phyloP scores from a whole-genome alignment of 64 coral and sea anemone species.

The Porites lutea region DNA sequence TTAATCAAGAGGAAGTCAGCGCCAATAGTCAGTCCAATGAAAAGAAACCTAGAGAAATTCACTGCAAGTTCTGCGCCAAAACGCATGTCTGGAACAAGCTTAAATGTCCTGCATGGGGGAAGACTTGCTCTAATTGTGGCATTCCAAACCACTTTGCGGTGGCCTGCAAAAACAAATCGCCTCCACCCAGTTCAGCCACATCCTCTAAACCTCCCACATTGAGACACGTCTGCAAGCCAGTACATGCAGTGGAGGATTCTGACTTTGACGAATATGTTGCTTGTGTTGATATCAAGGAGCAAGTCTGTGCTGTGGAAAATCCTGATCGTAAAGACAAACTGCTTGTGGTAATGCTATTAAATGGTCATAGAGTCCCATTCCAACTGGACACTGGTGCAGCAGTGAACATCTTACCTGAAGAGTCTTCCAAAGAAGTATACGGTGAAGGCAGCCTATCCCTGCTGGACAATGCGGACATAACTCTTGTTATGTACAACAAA shows the following conservation, averaged over 20 bases:
- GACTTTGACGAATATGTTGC: conserved; percentile 38
- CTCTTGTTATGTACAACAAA: conserved; percentile 60
- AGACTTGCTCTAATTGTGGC: conserved; percentile 28
- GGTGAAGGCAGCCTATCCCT: neutral
- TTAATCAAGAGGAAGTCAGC: no score
- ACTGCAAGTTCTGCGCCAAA: neutral
- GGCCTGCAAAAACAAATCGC: conserved; percentile 15
- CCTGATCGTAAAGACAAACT: neutral
- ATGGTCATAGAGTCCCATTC: conserved; percentile 17
- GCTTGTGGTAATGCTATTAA: conserved; percentile 10
- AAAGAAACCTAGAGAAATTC: no score
- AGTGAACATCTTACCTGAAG: conserved; percentile 55
- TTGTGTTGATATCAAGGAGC: conserved; percentile 8
- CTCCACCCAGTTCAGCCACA: conserved; percentile 7
- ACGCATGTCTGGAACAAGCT: neutral
- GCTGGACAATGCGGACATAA: conserved; percentile 45
- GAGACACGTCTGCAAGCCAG: neutral
- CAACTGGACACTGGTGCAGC: conserved; percentile 57
- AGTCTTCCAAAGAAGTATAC: conserved; percentile 21
- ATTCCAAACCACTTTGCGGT: conserved; percentile 21
- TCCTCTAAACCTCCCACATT: neutral
- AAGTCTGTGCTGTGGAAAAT: neutral
- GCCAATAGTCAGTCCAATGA: no score
- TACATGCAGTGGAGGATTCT: conserved; percentile 9
- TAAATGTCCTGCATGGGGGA: neutral